Conservation (phyloP, 2,113 vertebrate species). For the Leptobrachium leishanense region DNA sequence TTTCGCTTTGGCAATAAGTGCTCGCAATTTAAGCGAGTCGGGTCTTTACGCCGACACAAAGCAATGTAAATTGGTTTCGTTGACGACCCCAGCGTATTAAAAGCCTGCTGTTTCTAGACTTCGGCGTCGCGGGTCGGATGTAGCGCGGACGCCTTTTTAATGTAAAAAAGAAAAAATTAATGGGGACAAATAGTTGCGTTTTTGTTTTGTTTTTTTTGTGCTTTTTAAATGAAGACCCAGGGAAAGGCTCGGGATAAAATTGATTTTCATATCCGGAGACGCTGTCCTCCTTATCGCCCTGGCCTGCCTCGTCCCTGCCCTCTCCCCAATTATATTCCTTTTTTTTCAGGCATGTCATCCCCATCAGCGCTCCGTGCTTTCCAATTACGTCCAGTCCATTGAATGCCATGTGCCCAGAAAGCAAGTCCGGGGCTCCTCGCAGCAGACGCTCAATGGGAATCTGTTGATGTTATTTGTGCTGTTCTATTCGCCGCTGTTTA, state of each 20-base stretch:
- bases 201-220: conserved; percentile 42
- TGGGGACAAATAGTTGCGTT: conserved; percentile 59
- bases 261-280: conserved; percentile 65
- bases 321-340: conserved; percentile 55
- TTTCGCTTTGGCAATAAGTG: conserved; percentile 51
- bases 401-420: background rate
- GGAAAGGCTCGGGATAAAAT: conserved; percentile 60
- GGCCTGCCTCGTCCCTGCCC: conserved; percentile 45
- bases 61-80: conserved; percentile 66
- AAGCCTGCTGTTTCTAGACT: conserved; percentile 54
- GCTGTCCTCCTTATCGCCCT: conserved; percentile 28
- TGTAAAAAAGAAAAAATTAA: conserved; percentile 61
- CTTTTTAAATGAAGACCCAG: conserved; percentile 62
- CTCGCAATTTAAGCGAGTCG: conserved; percentile 65
- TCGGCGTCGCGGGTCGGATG: conserved; percentile 51
- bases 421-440: background rate
- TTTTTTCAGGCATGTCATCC: conserved; percentile 40
- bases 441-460: background rate
- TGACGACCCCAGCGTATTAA: conserved; percentile 63
- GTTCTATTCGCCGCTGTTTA: background rate
- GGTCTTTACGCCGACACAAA: conserved; percentile 60
- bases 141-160: conserved; percentile 57
- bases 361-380: conserved; percentile 35
- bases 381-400: conserved; percentile 47
- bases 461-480: background rate